A percentile compares a stretch with the other conserved stretches of the same genome.
phyloP scores from a whole-genome alignment of 2,113 vertebrate genomes.

The Parus major region DNA sequence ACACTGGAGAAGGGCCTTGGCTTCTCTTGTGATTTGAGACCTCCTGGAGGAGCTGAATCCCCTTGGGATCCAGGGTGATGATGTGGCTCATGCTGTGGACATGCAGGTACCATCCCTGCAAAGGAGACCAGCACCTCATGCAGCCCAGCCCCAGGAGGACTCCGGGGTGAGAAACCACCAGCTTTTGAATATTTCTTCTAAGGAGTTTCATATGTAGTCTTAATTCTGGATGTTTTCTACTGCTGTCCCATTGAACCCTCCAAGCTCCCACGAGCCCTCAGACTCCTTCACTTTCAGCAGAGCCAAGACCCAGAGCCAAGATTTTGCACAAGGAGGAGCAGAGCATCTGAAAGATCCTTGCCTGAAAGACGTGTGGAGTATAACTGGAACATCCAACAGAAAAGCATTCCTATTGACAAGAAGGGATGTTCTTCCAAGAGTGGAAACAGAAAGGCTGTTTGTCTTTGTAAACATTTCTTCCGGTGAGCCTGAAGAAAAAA shows the following conservation, averaged over 20 bases:
- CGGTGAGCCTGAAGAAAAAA: background rate
- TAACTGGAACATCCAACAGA: background rate
- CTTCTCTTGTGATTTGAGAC: background rate
- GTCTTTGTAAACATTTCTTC: background rate
- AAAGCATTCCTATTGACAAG: background rate
- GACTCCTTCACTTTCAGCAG: background rate
- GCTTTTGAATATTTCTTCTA: background rate
- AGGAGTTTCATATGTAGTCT: background rate
- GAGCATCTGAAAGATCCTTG: background rate
- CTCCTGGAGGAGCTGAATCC: background rate
- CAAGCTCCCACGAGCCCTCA: background rate
- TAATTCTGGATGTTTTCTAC: background rate
- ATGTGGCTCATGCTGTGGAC: background rate
- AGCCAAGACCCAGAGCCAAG: background rate
- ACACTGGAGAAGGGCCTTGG: background rate
- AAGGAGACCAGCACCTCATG: background rate
- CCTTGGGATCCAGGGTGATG: background rate
- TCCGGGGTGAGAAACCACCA: background rate
- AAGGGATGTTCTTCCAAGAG: background rate
- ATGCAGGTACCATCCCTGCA: background rate
- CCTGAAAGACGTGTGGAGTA: background rate
- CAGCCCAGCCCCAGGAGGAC: background rate
- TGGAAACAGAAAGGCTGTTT: background rate
- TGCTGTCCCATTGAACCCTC: background rate
- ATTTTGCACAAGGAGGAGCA: background rate